phyloP scores from a whole-genome alignment of 2,797 vertebrate species.

The Triplophysa bombifrons region DNA sequence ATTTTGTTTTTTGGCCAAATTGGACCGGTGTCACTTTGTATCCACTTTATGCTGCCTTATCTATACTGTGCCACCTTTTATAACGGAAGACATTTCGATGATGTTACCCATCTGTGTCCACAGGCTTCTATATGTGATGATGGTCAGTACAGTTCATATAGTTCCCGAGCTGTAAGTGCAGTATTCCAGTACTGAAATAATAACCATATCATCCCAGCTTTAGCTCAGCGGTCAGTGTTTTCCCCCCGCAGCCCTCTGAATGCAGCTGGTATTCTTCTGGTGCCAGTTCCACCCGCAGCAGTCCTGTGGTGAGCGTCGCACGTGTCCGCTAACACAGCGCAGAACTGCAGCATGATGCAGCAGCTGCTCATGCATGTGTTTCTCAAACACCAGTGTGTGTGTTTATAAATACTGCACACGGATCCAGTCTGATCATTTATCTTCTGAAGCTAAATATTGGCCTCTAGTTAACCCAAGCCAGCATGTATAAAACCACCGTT shows the following conservation, averaged over 20 bases:
- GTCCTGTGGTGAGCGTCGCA: slow-evolving; percentile 86
- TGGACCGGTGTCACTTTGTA: not conserved
- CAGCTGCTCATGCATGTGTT: slow-evolving; percentile 18
- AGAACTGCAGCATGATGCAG: not conserved
- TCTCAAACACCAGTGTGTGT: slow-evolving; percentile 20
- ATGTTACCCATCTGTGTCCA: slow-evolving; percentile 58
- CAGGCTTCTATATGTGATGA: slow-evolving; percentile 84
- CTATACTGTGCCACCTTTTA: too few species aligned
- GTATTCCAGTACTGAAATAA: not conserved
- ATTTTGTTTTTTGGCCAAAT: not conserved
- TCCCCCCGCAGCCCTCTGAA: slow-evolving; percentile 87
- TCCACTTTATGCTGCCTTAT: not conserved
- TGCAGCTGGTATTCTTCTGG: slow-evolving; percentile 90
- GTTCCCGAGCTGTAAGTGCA: slow-evolving; percentile 88
- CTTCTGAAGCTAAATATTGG: not conserved
- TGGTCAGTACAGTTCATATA: slow-evolving; percentile 79
- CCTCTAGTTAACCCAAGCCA: not conserved
- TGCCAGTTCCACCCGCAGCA: slow-evolving; percentile 88
- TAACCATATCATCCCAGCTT: slow-evolving; percentile 21
- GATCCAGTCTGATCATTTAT: not conserved
- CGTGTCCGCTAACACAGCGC: slow-evolving; percentile 2
- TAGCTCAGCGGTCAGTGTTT: slow-evolving; percentile 54
- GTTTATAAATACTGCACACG: slow-evolving; percentile 8
- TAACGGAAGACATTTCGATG: not conserved
- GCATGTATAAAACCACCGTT: not conserved